Evolutionary conservation across 2,888 invertebrate species (phyloP).

Genomic region (Agonopterix heracliana): DNA sequence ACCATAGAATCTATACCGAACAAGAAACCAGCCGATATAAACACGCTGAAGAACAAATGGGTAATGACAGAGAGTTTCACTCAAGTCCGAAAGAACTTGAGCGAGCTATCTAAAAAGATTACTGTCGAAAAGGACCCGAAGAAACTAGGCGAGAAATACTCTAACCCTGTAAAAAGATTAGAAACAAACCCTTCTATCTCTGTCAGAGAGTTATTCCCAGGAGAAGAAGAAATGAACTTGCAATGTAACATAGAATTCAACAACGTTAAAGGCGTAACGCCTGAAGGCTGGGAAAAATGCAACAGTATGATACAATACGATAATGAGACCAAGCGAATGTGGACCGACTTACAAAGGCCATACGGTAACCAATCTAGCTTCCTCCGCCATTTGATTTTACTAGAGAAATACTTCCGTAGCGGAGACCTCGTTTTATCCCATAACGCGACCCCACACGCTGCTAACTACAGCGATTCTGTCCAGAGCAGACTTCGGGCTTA

Average conservation of each 20-base stretch:
- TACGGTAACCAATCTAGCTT: constrained; percentile 93
- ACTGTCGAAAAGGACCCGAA: constrained; percentile 56
- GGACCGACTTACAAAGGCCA: constrained; percentile 89
- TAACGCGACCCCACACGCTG: constrained; percentile 83
- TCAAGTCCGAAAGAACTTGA: constrained; percentile 68
- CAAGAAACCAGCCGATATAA: constrained; percentile 62
- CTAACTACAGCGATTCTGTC: constrained; percentile 87
- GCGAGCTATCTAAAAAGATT: constrained; percentile 62
- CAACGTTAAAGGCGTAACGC: constrained; percentile 82
- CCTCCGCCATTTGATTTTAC: constrained; percentile 84
- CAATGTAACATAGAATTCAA: constrained; percentile 85
- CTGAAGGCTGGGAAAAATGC: constrained; percentile 91
- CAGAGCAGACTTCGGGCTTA: constrained; percentile 86
- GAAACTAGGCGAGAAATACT: constrained; percentile 60
- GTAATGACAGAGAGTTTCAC: constrained; percentile 69
- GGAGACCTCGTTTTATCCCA: constrained; percentile 86
- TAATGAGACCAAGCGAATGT: constrained; percentile 85
- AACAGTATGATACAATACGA: constrained; percentile 88
- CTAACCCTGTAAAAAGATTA: constrained; percentile 80
- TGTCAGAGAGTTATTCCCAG: constrained; percentile 86
- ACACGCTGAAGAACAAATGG: constrained; percentile 70
- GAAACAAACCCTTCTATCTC: constrained; percentile 89
- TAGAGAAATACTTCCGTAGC: constrained; percentile 89
- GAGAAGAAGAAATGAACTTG: constrained; percentile 88
- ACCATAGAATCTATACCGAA: constrained; percentile 76